Conservation (phyloP, 2,797 vertebrate genomes). For the Amblyraja radiata region DNA sequence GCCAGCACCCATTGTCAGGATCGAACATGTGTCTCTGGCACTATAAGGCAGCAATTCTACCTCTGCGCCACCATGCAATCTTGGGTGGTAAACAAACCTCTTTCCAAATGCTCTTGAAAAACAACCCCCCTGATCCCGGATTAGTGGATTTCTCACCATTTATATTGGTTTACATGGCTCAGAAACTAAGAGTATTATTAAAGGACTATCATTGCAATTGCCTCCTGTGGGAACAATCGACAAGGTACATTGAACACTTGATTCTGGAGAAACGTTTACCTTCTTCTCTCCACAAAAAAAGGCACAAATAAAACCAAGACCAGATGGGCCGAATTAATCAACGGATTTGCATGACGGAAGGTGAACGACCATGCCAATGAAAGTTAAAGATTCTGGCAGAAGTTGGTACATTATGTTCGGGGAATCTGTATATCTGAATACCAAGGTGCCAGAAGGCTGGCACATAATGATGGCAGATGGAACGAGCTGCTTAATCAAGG, state of each 20-base stretch:
- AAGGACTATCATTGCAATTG: neutral
- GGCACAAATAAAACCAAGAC: neutral
- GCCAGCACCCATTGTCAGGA: too few relatives aligned
- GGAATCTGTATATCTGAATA: too few relatives aligned
- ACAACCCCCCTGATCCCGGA: neutral
- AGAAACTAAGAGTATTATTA: neutral
- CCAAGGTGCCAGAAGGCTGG: neutral
- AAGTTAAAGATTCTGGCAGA: neutral
- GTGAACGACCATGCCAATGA: neutral
- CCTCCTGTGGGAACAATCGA: neutral
- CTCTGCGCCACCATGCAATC: too few relatives aligned
- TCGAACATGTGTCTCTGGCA: too few relatives aligned
- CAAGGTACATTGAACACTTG: neutral
- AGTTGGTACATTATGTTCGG: neutral
- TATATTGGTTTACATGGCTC: neutral
- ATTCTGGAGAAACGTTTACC: neutral
- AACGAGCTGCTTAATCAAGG: neutral
- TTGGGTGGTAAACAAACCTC: neutral
- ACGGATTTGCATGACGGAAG: neutral
- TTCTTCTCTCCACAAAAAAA: neutral
- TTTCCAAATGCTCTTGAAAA: neutral
- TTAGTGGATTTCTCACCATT: neutral
- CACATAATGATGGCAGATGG: neutral
- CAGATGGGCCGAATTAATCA: constrained; percentile 7
- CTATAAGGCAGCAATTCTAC: too few relatives aligned